phyloP scores from a whole-genome alignment of 2,113 vertebrate species.

The Percopsis transmontana region DNA sequence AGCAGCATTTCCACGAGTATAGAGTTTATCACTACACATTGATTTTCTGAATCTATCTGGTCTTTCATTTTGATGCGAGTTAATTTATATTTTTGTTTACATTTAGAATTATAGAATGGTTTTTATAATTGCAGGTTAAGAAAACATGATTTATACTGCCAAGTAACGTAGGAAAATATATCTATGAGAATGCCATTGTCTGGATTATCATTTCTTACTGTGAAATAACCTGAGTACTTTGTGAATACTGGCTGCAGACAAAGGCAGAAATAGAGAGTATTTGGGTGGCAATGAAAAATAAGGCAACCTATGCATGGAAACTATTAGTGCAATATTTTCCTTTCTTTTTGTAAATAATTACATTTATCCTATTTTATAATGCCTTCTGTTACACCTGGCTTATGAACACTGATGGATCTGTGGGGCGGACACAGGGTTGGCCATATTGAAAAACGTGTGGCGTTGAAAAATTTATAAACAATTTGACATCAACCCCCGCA shows the following conservation, averaged over 20 bases:
- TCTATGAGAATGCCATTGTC: slow-evolving; percentile 20
- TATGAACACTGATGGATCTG: slow-evolving; percentile 12
- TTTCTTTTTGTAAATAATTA: slow-evolving; percentile 58
- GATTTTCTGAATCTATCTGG: too few relatives aligned
- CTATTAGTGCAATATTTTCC: slow-evolving; percentile 45
- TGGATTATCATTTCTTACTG: slow-evolving; percentile 20
- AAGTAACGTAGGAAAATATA: slow-evolving; percentile 25
- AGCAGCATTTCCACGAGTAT: too few relatives aligned
- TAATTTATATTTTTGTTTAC: too few relatives aligned
- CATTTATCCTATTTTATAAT: slow-evolving; percentile 61
- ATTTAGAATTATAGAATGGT: not conserved
- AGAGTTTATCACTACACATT: too few relatives aligned
- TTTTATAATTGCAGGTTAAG: too few relatives aligned
- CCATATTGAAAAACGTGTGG: slow-evolving; percentile 29
- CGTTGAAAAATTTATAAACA: slow-evolving; percentile 54
- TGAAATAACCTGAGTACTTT: slow-evolving; percentile 69
- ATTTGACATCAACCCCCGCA: slow-evolving; percentile 39
- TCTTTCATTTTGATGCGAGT: too few relatives aligned
- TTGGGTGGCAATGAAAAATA: slow-evolving; percentile 34
- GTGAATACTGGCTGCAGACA: slow-evolving; percentile 67
- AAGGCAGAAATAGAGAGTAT: slow-evolving; percentile 69
- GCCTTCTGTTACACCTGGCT: slow-evolving; percentile 31
- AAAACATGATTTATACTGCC: slow-evolving; percentile 24
- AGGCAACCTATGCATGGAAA: slow-evolving; percentile 26
- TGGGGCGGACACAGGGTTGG: slow-evolving; percentile 19